Evolutionary conservation across 92 coral and sea anemone species (phyloP).

Genomic region (Plumapathes pennacea): DNA sequence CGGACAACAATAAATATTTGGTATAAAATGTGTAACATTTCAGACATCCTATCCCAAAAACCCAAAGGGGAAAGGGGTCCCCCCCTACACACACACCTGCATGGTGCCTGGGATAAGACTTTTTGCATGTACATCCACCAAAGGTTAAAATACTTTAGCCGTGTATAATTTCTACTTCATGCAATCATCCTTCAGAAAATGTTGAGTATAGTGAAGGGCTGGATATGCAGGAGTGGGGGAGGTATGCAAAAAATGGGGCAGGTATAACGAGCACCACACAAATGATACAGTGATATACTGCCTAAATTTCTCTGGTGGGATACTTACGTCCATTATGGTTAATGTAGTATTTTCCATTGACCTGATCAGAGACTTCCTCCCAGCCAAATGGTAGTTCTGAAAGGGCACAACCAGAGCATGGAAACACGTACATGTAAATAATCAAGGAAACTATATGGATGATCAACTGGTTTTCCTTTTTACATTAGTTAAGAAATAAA

Average conservation of each 20-base stretch:
- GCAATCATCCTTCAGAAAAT: no score
- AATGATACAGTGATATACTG: not conserved
- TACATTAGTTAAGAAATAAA: no score
- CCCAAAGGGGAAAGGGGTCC: not conserved
- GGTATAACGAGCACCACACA: not conserved
- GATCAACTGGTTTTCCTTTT: no score
- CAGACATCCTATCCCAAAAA: not conserved
- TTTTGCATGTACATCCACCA: no score
- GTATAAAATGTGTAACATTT: not conserved
- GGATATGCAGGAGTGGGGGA: no score
- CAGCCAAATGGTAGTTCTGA: conserved; percentile 96
- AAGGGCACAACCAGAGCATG: no score
- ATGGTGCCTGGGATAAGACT: no score
- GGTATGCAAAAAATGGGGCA: not conserved
- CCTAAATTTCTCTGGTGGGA: not conserved
- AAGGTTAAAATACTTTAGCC: no score
- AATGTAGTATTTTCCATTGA: conserved; percentile 81
- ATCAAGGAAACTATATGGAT: no score
- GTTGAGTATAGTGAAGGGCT: no score
- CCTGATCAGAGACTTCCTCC: conserved; percentile 89
- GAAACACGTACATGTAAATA: no score
- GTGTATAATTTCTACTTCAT: no score
- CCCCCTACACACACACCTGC: not conserved
- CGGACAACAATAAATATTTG: not conserved
- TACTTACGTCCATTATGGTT: conserved; percentile 86